A percentile compares a stretch with the other conserved stretches of the same genome.
These are phyloP conservation scores for Gibbula magus DNA, from an alignment of 2,888 invertebrate genomes.

Conservation along the genomic window DNA sequence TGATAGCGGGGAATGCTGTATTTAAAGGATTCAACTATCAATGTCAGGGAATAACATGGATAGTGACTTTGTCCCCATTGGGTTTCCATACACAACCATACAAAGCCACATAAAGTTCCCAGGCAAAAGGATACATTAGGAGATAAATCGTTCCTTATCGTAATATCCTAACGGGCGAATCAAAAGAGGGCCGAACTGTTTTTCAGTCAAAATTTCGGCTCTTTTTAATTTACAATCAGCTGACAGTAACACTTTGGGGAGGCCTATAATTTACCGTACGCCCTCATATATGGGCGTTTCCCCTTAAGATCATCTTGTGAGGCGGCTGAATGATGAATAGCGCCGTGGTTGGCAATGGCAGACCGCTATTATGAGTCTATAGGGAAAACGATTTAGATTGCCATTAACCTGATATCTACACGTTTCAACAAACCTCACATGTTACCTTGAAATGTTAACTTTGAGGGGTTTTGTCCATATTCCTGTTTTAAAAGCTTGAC, in stretches of 20 bases:
- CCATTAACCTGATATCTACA: background rate
- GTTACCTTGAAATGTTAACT: background rate
- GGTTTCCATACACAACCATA: too few species aligned
- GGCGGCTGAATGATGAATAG: background rate
- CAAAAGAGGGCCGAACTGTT: background rate
- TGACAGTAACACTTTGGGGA: background rate
- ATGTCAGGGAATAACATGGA: too few species aligned
- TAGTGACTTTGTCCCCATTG: too few species aligned
- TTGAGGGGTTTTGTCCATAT: background rate
- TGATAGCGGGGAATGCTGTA: too few species aligned
- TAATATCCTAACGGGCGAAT: too few species aligned
- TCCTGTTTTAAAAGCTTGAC: too few species aligned
- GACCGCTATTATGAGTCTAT: background rate
- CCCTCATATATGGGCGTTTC: background rate
- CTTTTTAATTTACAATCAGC: background rate
- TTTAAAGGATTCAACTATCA: too few species aligned
- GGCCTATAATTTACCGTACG: background rate
- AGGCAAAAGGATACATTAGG: too few species aligned
- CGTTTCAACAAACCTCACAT: background rate
- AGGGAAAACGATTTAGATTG: background rate
- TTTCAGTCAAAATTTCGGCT: background rate
- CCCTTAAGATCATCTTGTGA: background rate
- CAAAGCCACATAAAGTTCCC: too few species aligned
- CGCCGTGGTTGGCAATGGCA: background rate
- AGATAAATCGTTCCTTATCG: too few species aligned